phyloP scores from a whole-genome alignment of 2,888 invertebrate genomes.

The Pristionchus japonicus region DNA sequence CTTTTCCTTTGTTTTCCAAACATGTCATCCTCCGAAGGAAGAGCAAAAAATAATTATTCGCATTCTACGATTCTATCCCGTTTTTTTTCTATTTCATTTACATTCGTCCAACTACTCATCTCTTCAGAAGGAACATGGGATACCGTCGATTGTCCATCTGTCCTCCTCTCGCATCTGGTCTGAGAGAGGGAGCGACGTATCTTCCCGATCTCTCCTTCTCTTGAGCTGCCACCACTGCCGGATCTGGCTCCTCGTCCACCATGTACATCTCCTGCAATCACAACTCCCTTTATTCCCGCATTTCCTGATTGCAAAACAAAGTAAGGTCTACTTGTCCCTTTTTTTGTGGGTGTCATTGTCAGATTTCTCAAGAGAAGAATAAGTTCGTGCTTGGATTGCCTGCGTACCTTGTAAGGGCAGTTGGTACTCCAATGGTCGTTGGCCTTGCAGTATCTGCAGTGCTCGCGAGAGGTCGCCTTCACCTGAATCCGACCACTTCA shows the following conservation, averaged over 20 bases:
- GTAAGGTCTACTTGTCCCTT: too few relatives aligned
- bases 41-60: too few relatives aligned
- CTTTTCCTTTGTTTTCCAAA: too few relatives aligned
- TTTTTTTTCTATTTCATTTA: background rate
- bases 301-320: too few relatives aligned
- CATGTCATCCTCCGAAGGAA: too few relatives aligned
- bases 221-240: constrained; percentile 57
- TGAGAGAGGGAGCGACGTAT: constrained; percentile 50
- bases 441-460: constrained; percentile 74
- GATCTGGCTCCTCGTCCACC: constrained; percentile 58
- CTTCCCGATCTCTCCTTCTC: constrained; percentile 53
- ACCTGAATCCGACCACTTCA: constrained; percentile 45
- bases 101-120: background rate
- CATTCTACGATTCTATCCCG: too few relatives aligned
- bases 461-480: constrained; percentile 62
- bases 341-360: too few relatives aligned
- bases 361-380: too few relatives aligned
- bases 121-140: background rate
- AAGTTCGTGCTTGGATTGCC: too few relatives aligned
- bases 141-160: constrained; percentile 40
- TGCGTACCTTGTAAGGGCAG: constrained; percentile 92
- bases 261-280: constrained; percentile 64
- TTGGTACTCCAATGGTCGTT: constrained; percentile 96
- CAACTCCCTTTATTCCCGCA: too few relatives aligned
- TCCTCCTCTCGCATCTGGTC: constrained; percentile 35